Evolutionary conservation across 2,797 vertebrate species (phyloP).

Genomic region (Anableps anableps): DNA sequence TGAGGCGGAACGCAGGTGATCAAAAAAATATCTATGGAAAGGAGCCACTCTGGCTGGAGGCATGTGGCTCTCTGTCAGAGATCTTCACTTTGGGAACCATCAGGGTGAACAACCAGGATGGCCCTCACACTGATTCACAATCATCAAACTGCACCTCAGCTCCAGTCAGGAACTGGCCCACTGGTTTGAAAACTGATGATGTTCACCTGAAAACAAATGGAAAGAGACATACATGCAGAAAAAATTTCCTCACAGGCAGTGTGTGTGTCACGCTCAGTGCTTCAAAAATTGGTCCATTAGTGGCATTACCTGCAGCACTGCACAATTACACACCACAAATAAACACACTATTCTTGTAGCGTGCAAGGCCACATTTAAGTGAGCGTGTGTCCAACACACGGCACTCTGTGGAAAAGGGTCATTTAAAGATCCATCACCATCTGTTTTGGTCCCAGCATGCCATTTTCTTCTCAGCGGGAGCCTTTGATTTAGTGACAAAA

Average conservation of each 20-base stretch:
- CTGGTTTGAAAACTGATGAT: slow-evolving; percentile 58
- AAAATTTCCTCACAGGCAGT: slow-evolving; percentile 23
- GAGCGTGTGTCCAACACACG: slow-evolving; percentile 50
- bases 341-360: slow-evolving; percentile 8
- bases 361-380: slow-evolving; percentile 47
- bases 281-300: slow-evolving; percentile 60
- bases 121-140: slow-evolving; percentile 61
- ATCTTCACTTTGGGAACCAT: slow-evolving; percentile 24
- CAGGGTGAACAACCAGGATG: slow-evolving; percentile 23
- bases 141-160: slow-evolving; percentile 46
- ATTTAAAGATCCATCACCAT: slow-evolving; percentile 71
- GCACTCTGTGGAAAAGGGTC: slow-evolving; percentile 62
- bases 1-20: neutral
- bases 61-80: slow-evolving; percentile 12
- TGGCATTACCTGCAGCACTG: slow-evolving; percentile 50
- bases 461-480: slow-evolving; percentile 61
- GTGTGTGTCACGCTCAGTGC: slow-evolving; percentile 32
- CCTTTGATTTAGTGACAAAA: slow-evolving; percentile 67
- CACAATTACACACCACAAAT: slow-evolving; percentile 17
- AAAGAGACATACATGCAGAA: slow-evolving; percentile 12
- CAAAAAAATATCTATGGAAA: slow-evolving; percentile 23
- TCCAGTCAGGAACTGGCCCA: slow-evolving; percentile 38
- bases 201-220: slow-evolving; percentile 37
- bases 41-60: slow-evolving; percentile 26
- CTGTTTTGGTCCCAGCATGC: slow-evolving; percentile 64